Evolutionary conservation across 2,888 invertebrate species (phyloP).

Genomic region (Hypena proboscidalis): DNA sequence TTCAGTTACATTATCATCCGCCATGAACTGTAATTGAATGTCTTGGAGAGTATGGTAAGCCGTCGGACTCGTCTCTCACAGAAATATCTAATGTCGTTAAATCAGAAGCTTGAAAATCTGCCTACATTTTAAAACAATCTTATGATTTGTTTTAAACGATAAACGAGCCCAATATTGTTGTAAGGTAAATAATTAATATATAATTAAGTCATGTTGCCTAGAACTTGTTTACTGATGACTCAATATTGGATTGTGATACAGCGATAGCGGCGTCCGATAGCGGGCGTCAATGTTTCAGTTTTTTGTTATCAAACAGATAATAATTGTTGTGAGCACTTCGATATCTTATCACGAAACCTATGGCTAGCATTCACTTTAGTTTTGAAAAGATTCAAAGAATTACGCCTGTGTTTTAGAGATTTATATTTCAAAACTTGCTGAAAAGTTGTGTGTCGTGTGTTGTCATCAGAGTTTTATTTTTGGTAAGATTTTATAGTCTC

Average conservation of each 20-base stretch:
- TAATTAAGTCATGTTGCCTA: too few relatives aligned
- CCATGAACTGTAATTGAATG: too few relatives aligned
- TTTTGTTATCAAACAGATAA: constrained; percentile 56
- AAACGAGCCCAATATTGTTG: too few relatives aligned
- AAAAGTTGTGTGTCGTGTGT: constrained; percentile 9
- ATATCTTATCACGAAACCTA: constrained; percentile 60
- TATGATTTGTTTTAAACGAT: too few relatives aligned
- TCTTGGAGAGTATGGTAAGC: too few relatives aligned
- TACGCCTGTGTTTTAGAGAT: constrained; percentile 31
- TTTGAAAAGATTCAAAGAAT: constrained; percentile 34
- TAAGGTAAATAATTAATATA: too few relatives aligned
- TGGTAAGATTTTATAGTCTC: constrained; percentile 30
- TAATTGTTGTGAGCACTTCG: constrained; percentile 59
- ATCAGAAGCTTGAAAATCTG: too few relatives aligned
- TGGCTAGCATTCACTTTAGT: constrained; percentile 45
- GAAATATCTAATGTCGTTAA: too few relatives aligned
- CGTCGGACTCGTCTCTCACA: too few relatives aligned
- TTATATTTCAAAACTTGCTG: constrained; percentile 17
- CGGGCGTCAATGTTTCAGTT: constrained; percentile 24
- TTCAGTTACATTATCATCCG: too few relatives aligned
- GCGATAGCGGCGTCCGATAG: constrained; percentile 24
- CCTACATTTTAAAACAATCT: too few relatives aligned
- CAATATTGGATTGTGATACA: constrained; percentile 1
- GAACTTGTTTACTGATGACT: background rate
- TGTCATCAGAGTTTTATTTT: constrained; percentile 8